Evolutionary conservation across 2,888 invertebrate genomes (phyloP).

Genomic region (Parnassius orleans): DNA sequence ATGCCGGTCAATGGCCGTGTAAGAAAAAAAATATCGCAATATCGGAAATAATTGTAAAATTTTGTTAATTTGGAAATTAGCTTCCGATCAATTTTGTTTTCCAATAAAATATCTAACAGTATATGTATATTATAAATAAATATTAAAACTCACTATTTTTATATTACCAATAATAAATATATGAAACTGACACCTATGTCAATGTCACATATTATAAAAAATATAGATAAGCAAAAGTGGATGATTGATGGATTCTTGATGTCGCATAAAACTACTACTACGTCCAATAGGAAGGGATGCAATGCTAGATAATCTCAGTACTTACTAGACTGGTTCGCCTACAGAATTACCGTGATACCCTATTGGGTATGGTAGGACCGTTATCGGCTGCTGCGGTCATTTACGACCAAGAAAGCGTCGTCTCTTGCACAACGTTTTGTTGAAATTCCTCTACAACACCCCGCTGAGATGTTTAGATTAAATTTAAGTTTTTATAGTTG

Average conservation of each 20-base stretch:
- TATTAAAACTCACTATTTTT: too few relatives aligned
- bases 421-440: conserved; percentile 21
- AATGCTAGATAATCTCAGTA: conserved; percentile 16
- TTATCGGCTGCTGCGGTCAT: conserved; percentile 58
- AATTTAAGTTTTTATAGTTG: conserved; percentile 10
- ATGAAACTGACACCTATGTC: conserved; percentile 9
- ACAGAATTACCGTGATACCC: conserved; percentile 41
- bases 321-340: conserved; percentile 23
- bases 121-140: background rate
- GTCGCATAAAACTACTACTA: conserved; percentile 20
- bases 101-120: background rate
- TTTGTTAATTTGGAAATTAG: conserved; percentile 8
- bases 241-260: conserved; percentile 24
- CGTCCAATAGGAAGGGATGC: conserved; percentile 12
- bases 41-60: conserved; percentile 21
- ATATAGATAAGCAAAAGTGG: conserved; percentile 6
- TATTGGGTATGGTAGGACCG: conserved; percentile 43
- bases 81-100: background rate
- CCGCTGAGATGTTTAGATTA: conserved; percentile 12
- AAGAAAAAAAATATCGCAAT: conserved; percentile 30
- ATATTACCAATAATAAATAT: background rate
- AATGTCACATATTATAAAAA: conserved; percentile 11
- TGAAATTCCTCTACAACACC: conserved; percentile 16
- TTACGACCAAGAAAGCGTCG: conserved; percentile 48
- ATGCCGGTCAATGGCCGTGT: conserved; percentile 42